Evolutionary conservation across 2,113 vertebrate genomes (phyloP).

Genomic region (Ahaetulla prasina): DNA sequence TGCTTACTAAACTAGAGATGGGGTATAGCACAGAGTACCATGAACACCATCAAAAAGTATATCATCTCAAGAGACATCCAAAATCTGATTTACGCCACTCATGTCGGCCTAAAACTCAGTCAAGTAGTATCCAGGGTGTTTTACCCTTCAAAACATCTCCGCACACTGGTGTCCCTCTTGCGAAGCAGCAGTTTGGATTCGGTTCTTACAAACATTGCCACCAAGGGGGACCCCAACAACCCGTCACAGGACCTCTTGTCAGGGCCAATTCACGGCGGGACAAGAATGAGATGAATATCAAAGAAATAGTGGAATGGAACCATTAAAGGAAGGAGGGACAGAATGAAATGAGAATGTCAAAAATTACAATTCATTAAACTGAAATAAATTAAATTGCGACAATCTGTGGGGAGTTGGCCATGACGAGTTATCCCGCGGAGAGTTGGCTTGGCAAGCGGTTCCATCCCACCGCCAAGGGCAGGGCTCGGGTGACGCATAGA

Average conservation of each 20-base stretch:
- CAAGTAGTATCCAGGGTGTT: no score
- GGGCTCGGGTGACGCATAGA: neutral
- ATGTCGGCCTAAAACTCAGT: neutral
- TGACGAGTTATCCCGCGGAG: neutral
- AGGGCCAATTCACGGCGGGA: neutral
- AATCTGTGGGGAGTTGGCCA: neutral
- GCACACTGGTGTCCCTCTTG: neutral
- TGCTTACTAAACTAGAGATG: neutral
- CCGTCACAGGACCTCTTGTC: no score
- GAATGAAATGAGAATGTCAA: neutral
- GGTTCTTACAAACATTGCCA: neutral
- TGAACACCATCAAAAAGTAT: neutral
- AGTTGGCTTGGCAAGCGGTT: neutral
- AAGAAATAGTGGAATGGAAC: neutral
- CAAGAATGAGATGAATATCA: accelerated
- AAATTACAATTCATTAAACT: no score
- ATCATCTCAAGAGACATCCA: neutral
- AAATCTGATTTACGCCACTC: neutral
- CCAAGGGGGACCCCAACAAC: neutral
- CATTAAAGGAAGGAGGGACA: neutral
- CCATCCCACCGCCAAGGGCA: neutral
- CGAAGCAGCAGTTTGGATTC: neutral
- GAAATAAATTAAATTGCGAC: neutral
- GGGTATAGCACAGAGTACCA: neutral
- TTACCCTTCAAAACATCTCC: neutral